Percentiles rank a stretch among this genome's conserved stretches.
Evolutionary conservation across 2,113 vertebrate genomes (phyloP).

Genomic region (Ahaetulla prasina): DNA sequence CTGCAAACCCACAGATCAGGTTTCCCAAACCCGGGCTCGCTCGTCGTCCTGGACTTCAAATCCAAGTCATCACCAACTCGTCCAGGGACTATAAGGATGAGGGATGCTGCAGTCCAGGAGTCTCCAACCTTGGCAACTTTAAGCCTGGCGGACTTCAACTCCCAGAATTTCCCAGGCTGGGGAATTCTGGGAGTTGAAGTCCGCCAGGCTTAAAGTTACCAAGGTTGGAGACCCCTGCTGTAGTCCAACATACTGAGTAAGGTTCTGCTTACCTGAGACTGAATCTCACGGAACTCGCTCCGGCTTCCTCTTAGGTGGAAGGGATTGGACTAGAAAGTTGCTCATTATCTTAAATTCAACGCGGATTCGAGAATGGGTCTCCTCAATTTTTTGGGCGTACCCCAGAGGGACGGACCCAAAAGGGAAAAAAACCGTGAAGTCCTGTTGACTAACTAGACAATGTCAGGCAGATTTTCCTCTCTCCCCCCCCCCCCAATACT

Average conservation of each 20-base stretch:
- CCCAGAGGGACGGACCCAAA: not conserved
- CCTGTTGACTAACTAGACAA: not conserved
- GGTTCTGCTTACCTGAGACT: not conserved
- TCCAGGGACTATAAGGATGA: not conserved
- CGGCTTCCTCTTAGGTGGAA: not conserved
- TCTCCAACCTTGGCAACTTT: too few relatives aligned
- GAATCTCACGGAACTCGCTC: not conserved
- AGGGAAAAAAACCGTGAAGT: not conserved
- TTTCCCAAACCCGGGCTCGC: not conserved
- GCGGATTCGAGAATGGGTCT: not conserved
- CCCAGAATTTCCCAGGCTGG: too few relatives aligned
- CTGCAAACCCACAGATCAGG: not conserved
- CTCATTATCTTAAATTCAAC: not conserved
- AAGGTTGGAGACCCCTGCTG: too few relatives aligned
- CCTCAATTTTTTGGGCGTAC: not conserved
- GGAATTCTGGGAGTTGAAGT: too few relatives aligned
- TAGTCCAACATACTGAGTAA: too few relatives aligned
- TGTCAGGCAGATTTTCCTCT: not conserved
- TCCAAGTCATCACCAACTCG: not conserved
- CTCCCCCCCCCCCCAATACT: too few relatives aligned
- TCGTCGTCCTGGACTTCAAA: not conserved
- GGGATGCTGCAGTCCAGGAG: not conserved
- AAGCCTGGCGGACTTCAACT: too few relatives aligned
- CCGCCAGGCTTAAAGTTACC: too few relatives aligned
- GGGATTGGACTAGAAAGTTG: too few relatives aligned